Evolutionary conservation across 2,113 vertebrate species (phyloP).

Genomic region (Taurulus bubalis): DNA sequence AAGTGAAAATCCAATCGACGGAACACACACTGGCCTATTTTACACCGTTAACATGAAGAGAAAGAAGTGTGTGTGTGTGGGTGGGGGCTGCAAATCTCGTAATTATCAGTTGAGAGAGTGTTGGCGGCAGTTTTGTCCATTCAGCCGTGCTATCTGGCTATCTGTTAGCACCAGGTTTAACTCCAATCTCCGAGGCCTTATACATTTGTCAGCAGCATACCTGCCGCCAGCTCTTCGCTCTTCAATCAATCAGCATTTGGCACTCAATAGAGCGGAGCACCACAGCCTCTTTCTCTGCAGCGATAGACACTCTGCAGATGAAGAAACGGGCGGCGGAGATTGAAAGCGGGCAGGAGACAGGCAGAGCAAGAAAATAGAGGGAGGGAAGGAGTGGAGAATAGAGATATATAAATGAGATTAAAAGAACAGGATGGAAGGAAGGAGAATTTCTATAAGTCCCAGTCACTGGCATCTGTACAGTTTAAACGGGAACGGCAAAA

Average conservation of each 20-base stretch:
- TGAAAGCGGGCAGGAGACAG: neutral
- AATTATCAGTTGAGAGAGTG: slow-evolving; percentile 15
- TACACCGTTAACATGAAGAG: neutral
- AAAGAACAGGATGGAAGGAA: neutral
- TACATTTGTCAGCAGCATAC: slow-evolving; percentile 52
- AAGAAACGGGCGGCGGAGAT: slow-evolving; percentile 23
- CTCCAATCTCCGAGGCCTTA: slow-evolving; percentile 45
- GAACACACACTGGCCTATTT: slow-evolving; percentile 2
- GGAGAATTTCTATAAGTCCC: neutral
- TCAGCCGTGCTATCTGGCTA: slow-evolving; percentile 43
- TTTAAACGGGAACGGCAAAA: neutral
- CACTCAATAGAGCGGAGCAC: slow-evolving; percentile 51
- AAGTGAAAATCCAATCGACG: slow-evolving; percentile 23
- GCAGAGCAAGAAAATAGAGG: neutral
- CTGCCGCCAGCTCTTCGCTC: slow-evolving; percentile 62
- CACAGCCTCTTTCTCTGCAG: slow-evolving; percentile 40
- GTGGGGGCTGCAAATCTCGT: neutral
- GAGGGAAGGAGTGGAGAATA: neutral
- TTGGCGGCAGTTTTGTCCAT: slow-evolving; percentile 33
- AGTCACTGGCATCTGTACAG: neutral
- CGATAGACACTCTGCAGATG: slow-evolving; percentile 25
- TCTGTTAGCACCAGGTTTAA: slow-evolving; percentile 52
- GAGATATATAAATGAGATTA: neutral
- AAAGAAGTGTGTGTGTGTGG: neutral
- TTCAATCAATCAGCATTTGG: slow-evolving; percentile 73